Percentiles rank a stretch among this genome's conserved stretches.
Conservation (phyloP, 2,113 vertebrate species). For the Rhabdornis inornatus region DNA sequence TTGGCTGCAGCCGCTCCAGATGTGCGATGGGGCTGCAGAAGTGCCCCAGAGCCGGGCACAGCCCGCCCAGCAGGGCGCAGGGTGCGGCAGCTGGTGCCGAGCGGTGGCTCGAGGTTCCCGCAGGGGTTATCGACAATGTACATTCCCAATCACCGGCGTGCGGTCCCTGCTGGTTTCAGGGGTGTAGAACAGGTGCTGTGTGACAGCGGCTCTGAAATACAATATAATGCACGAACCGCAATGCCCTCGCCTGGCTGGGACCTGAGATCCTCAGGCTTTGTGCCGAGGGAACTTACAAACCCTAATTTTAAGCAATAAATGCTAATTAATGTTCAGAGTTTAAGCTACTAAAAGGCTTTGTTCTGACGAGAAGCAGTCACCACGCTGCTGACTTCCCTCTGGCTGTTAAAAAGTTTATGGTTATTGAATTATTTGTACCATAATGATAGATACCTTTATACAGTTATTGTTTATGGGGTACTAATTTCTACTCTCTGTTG, state of each 20-base stretch:
- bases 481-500: neutral
- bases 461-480: neutral
- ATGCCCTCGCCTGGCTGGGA: neutral
- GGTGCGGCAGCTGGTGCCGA: too few species aligned
- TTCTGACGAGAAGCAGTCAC: neutral
- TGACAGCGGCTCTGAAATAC: neutral
- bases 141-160: neutral
- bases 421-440: neutral
- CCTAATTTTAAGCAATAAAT: neutral
- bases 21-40: rapidly evolving
- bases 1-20: rapidly evolving
- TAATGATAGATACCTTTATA: neutral
- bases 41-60: neutral
- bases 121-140: neutral
- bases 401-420: neutral
- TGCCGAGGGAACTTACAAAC: neutral
- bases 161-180: neutral
- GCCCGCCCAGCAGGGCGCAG: rapidly evolving
- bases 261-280: rapidly evolving
- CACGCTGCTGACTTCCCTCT: neutral
- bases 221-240: too few species aligned
- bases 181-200: neutral
- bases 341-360: neutral
- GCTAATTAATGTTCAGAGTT: neutral
- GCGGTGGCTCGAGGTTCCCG: neutral